Evolutionary conservation across 1,140 invertebrate species (phyloP), one percentile per base, ranked within the genome.

Genomic region (Hylyphantes graminicola): DNA sequence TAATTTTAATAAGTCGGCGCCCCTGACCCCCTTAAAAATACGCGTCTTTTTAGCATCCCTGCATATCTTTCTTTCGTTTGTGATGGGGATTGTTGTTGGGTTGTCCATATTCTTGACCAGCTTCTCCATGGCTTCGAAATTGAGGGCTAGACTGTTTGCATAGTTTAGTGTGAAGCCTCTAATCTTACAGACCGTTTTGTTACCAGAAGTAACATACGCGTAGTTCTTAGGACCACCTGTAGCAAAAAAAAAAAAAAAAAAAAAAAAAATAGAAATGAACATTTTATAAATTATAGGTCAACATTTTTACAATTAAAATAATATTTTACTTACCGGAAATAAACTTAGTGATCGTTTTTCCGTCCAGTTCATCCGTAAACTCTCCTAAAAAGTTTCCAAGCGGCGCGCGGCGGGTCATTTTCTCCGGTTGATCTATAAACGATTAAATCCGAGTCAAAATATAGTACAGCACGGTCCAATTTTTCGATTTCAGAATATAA

Each of bases 201-300:
- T 50, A 72, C 10, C 10, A 17, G 48, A 9, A 7, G 68, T 72
- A 12, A 11, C 9, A 50, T 72, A 72, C 48, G 17, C 13, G 48
- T 72, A 72, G 68, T 72, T 72, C 50, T 72, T 72, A 9, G 68
- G 21, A 9, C 48, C 68, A 50, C 68, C 68, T 72, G 68, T 12
- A 72, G 51, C 35, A 50, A 72, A 10, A 72, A 11, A 53, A 72
- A 72, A 72, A 72, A 35, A 72, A 72, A 35, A 72, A n/a, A n/a
- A n/a, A n/a, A n/a, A n/a, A n/a, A n/a, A n/a, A n/a, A n/a, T n/a
- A n/a, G n/a, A n/a, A n/a, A n/a, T n/a, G n/a, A n/a, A n/a, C n/a
- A n/a, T n/a, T n/a, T n/a, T 19, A 12, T 67, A 15, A 15, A 15
- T 15, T 67, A 67, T 67, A 10, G 19, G 10, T 15, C 19, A 15